A percentile compares a stretch with the other conserved stretches of the same genome.
Evolutionary conservation across 2,797 vertebrate species (phyloP).

Genomic region (Anableps anableps): DNA sequence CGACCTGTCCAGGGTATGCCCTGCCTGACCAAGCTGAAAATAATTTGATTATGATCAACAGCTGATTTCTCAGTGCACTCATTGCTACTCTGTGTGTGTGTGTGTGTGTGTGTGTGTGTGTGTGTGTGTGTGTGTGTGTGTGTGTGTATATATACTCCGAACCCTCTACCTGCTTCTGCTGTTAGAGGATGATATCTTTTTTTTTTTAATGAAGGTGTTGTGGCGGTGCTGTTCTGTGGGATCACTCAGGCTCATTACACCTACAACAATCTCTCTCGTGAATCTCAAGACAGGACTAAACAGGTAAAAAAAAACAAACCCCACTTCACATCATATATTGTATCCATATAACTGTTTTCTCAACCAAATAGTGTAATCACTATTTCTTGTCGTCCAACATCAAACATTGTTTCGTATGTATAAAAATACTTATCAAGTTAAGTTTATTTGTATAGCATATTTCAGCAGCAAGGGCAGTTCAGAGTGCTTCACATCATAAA

Average conservation of each 20-base stretch:
- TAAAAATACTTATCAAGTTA: too few relatives aligned
- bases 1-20: too few relatives aligned
- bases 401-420: background rate
- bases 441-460: too few relatives aligned
- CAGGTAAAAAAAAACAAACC: slow-evolving; percentile 87
- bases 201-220: slow-evolving; percentile 84
- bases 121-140: background rate
- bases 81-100: too few relatives aligned
- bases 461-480: too few relatives aligned
- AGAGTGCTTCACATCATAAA: too few relatives aligned
- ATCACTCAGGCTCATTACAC: slow-evolving; percentile 99
- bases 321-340: background rate
- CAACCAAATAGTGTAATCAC: background rate
- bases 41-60: too few relatives aligned
- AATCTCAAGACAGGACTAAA: slow-evolving; percentile 94
- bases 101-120: too few relatives aligned
- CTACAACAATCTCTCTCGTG: slow-evolving; percentile 94
- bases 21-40: too few relatives aligned
- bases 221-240: slow-evolving; percentile 96
- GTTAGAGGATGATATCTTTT: background rate
- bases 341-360: background rate
- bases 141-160: background rate
- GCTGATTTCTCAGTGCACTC: too few relatives aligned
- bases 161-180: too few relatives aligned
- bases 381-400: background rate